Evolutionary conservation across 2,888 invertebrate species (phyloP).

Genomic region (Willowsia nigromaculata): DNA sequence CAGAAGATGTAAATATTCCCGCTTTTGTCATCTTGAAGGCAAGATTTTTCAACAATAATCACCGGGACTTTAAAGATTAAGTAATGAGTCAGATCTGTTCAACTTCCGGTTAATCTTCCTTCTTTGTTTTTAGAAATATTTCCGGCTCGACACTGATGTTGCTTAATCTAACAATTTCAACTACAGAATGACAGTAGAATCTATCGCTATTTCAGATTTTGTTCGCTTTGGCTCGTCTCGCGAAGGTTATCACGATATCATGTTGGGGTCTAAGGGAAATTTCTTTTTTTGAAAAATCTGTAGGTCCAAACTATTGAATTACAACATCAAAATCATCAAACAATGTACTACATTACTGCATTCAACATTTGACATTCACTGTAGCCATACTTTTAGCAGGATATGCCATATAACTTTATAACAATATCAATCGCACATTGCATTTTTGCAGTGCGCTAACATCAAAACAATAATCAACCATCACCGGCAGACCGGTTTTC

Average conservation of each 20-base stretch:
- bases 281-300: conserved; percentile 51
- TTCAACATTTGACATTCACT: conserved; percentile 25
- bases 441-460: not conserved
- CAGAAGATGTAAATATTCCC: not conserved
- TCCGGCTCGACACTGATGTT: not conserved
- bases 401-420: not conserved
- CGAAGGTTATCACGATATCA: not conserved
- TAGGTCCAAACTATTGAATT: conserved; percentile 16
- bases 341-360: not conserved
- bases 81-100: not conserved
- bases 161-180: conserved; percentile 40
- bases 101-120: conserved; percentile 3
- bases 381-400: not conserved
- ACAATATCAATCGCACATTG: conserved; percentile 22
- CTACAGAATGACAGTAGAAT: conserved; percentile 39
- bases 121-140: not conserved
- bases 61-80: not conserved
- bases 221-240: conserved; percentile 20
- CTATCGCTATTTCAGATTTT: conserved; percentile 54
- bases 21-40: conserved; percentile 28
- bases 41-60: not conserved
- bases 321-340: conserved; percentile 17
- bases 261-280: not conserved
- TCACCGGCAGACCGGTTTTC: conserved; percentile 46
- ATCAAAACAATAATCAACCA: not conserved